Base-by-base conservation (phyloP, 1,140 invertebrate species). In the Riptortus pedestris region DNA sequence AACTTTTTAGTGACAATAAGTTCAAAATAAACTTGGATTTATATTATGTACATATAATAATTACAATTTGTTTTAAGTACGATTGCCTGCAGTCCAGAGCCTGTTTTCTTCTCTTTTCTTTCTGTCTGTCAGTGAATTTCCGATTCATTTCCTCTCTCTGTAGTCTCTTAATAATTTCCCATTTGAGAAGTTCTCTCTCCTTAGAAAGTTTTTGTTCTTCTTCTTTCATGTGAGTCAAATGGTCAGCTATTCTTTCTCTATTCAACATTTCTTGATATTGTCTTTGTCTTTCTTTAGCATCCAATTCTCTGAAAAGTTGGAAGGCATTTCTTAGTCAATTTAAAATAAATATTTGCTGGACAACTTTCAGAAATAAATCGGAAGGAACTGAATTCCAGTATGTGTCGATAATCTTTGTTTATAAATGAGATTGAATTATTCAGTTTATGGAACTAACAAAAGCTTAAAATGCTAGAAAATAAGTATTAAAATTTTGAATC, bases 151-250 rank as follows among this genome's bases (percentile, higher is more conserved):
- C 67, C 28, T 31, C 29, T 22, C 63, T 63, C 51, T 69, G 65
- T n/a, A 69, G 65, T 62, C 68, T 62, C 43, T 68, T 64, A 16
- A 69, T 61, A 20, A 69, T 67, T 12, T 60, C 61, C 64, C 65
- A 64, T 58, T 69, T 69, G 16, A 52, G 28, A 24, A 66, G 20
- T 64, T 69, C 67, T 20, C 63, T 55, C 55, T 69, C 64, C n/a
- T 43, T 20, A 12, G 52, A 27, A 27, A 60, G 65, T 28, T 61
- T 60, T 29, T 63, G 38, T 22, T 66, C 67, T 47, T 67, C 61
- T 20, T 63, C 24, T 55, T 63, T 60, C 33, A 68, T 26, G 48
- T 67, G 58, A 2, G 38, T 52, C 48, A 62, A n/a, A 33, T 66
- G 51, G 9, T 55, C 64, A 28, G 65, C 58, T 18, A 65, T 65